phyloP scores from a whole-genome alignment of 2,797 vertebrate genomes.

The Poecilia velifera region DNA sequence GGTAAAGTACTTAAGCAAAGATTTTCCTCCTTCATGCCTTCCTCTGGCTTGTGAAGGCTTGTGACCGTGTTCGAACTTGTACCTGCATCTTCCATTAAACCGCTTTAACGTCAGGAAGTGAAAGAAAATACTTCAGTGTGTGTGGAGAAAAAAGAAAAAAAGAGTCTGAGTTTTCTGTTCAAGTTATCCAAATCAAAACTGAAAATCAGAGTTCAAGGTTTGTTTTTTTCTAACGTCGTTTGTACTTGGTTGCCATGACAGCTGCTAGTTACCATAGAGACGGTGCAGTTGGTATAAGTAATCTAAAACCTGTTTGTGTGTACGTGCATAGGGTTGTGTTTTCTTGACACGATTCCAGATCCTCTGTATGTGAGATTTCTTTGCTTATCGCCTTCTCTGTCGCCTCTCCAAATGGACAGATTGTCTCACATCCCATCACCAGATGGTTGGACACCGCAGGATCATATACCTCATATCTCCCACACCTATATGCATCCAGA shows the following conservation, averaged over 20 bases:
- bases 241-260: constrained; percentile 79
- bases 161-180: background rate
- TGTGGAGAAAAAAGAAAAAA: background rate
- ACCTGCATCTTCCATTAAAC: constrained; percentile 32
- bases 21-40: constrained; percentile 5
- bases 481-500: constrained; percentile 15
- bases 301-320: constrained; percentile 44
- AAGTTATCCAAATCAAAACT: constrained; percentile 42
- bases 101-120: constrained; percentile 13
- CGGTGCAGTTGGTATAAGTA: constrained; percentile 70
- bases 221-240: constrained; percentile 41
- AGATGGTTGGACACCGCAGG: constrained; percentile 76
- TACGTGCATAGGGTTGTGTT: constrained; percentile 44
- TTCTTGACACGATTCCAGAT: constrained; percentile 48
- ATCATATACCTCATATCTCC: constrained; percentile 45
- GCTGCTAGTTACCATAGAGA: constrained; percentile 84
- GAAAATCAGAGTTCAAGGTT: background rate
- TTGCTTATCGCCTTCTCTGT: constrained; percentile 76
- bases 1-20: background rate
- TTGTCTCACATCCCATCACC: constrained; percentile 76
- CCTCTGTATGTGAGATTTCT: constrained; percentile 52
- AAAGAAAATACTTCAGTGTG: constrained; percentile 12
- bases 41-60: constrained; percentile 45
- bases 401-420: constrained; percentile 80
- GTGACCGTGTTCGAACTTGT: constrained; percentile 51